Evolutionary conservation across 2,888 invertebrate species (phyloP), one percentile per base, ranked within the genome.

Genomic region (Nomada hirtipes): DNA sequence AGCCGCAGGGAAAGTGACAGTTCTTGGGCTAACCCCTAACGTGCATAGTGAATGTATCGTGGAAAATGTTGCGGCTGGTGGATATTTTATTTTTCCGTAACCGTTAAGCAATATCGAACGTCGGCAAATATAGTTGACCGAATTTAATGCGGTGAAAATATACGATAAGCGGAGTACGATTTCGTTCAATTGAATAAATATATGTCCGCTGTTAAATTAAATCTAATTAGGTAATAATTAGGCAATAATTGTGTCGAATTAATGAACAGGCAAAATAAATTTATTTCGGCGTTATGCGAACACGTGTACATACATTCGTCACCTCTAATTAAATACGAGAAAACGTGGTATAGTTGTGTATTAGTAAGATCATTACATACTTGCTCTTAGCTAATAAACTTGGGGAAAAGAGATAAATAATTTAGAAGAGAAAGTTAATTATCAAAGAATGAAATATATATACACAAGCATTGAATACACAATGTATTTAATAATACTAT

Each of bases 1-100:
- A 23, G 11, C 23, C 55, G 42, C 42, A 7, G 55, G 11, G 42
- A 55, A 68, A 68, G 68, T 55, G 68, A 55, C 23, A 23, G 68
- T 18, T 4, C 20, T 26, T 55, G 7, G n/a, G 29, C 29, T 57
- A 55, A 57, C 23, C 59, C 1, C 20, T 52, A 18, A 50, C 36
- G 15, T 23, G n/a, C 20, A 4, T 15, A n/a, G 13, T 1, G 9
- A 47, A 47, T 44, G 11, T 7, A 26, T 29, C 10, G 15, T 2
- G 47, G 47, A 13, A n/a, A 44, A 26, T 18, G 0, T 7, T 15
- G 9, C 0, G 1, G 1, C 2, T 44, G 11, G 15, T 13, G 60
- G n/a, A 57, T 18, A 20, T 20, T 53, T 64, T 26, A 10, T 52
- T 18, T 26, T n/a, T 26, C 15, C 10, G 9, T 10, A 23, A 10